A percentile compares a stretch with the other conserved stretches of the same genome.
These are phyloP conservation scores for Mellilla xanthometata DNA, from an alignment of 2,888 invertebrate species.

Conservation along the genomic window DNA sequence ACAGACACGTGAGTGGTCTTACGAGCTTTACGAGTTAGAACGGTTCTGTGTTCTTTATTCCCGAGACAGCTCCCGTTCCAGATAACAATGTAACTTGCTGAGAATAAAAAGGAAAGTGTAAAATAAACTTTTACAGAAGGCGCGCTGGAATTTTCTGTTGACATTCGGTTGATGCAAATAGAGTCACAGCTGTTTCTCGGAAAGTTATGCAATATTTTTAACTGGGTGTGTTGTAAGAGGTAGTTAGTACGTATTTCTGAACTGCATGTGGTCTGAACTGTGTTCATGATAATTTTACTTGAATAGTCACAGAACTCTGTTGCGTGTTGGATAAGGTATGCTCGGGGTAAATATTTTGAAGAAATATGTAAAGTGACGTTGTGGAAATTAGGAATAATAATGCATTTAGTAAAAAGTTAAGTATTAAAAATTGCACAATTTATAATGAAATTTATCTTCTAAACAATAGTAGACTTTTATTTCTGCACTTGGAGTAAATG, in stretches of 20 bases:
- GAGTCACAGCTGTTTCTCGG: conserved; percentile 13
- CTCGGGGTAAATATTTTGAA: too few relatives aligned
- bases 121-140: conserved; percentile 3
- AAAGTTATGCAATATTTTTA: conserved; percentile 6
- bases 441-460: too few relatives aligned
- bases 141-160: conserved; percentile 4
- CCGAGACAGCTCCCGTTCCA: neutral
- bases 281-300: too few relatives aligned
- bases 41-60: conserved; percentile 1
- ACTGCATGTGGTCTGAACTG: too few relatives aligned
- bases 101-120: neutral
- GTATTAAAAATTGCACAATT: too few relatives aligned
- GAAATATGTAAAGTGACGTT: too few relatives aligned
- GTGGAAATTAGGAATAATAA: too few relatives aligned
- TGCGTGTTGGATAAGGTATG: too few relatives aligned
- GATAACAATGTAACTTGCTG: neutral
- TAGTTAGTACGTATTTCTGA: neutral
- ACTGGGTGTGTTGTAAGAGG: neutral
- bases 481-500: too few relatives aligned
- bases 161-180: conserved; percentile 17
- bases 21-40: conserved; percentile 6
- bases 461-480: too few relatives aligned
- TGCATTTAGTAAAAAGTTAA: too few relatives aligned
- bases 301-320: too few relatives aligned
- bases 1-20: conserved; percentile 39